A percentile compares a stretch with the other conserved stretches of the same genome.
These are phyloP conservation scores for Drosophila siamana DNA, from an alignment of 2,888 invertebrate genomes.

Conservation along the genomic window DNA sequence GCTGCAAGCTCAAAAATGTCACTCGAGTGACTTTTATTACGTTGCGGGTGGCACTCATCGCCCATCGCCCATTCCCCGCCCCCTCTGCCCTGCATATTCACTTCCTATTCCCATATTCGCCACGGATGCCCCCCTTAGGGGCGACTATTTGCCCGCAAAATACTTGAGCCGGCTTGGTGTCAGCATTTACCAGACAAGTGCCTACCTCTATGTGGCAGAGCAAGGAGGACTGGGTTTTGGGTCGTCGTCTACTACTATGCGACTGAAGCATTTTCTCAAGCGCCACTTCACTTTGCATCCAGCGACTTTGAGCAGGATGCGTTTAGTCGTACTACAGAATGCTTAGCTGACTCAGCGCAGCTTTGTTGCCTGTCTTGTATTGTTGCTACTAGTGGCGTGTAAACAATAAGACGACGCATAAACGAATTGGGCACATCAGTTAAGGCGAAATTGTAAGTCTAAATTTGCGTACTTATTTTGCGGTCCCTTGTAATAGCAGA, in stretches of 20 bases:
- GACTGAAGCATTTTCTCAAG: constrained; percentile 72
- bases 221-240: constrained; percentile 28
- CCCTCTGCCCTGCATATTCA: too few relatives aligned
- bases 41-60: constrained; percentile 27
- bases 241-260: constrained; percentile 39
- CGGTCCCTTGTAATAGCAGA: too few relatives aligned
- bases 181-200: constrained; percentile 77
- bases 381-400: constrained; percentile 26
- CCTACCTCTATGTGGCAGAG: constrained; percentile 39
- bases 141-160: constrained; percentile 80
- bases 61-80: constrained; percentile 1
- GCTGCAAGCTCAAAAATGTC: constrained; percentile 80
- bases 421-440: constrained; percentile 59
- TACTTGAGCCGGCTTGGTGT: constrained; percentile 78
- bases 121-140: not conserved
- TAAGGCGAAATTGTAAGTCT: constrained; percentile 24
- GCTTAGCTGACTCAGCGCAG: constrained; percentile 56
- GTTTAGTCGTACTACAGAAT: constrained; percentile 45
- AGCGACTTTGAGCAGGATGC: constrained; percentile 76
- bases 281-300: constrained; percentile 78
- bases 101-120: constrained; percentile 7
- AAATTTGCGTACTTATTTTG: constrained; percentile 1
- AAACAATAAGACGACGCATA: constrained; percentile 64
- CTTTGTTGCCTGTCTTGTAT: constrained; percentile 20
- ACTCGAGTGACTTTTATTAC: constrained; percentile 81